Conservation (phyloP, 2,888 invertebrate genomes). For the Lithophane ornitopus region DNA sequence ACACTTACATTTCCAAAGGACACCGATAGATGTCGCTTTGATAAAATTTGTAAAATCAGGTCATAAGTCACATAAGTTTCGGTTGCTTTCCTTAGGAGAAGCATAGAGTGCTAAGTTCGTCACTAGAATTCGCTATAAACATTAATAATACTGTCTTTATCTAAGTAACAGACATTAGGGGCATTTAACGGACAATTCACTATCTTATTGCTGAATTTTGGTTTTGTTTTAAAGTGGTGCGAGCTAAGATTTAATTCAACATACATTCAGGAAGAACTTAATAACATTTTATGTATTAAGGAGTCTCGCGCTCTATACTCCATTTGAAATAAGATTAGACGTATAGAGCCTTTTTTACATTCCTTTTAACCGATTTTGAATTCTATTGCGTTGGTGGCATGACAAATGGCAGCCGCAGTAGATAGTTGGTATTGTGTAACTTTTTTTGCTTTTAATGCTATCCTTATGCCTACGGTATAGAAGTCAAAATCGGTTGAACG, state of each 20-base stretch:
- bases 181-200: constrained; percentile 45
- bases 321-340: no score
- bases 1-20: constrained; percentile 28
- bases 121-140: constrained; percentile 61
- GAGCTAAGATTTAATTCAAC: constrained; percentile 24
- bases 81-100: constrained; percentile 21
- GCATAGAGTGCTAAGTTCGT: constrained; percentile 41
- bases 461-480: no score
- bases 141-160: constrained; percentile 69
- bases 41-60: constrained; percentile 33
- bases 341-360: no score
- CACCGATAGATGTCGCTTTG: constrained; percentile 45
- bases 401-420: no score
- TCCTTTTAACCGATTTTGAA: no score
- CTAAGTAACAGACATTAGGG: constrained; percentile 55
- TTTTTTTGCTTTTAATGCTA: no score
- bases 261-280: neutral
- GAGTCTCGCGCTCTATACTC: no score
- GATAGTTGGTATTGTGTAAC: no score
- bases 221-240: constrained; percentile 31
- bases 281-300: neutral
- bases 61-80: constrained; percentile 30
- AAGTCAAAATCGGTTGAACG: no score
- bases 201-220: constrained; percentile 51
- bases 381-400: no score